These are phyloP conservation scores for Volucella inanis DNA, from an alignment of 2,888 invertebrate genomes.

Conservation along the genomic window DNA sequence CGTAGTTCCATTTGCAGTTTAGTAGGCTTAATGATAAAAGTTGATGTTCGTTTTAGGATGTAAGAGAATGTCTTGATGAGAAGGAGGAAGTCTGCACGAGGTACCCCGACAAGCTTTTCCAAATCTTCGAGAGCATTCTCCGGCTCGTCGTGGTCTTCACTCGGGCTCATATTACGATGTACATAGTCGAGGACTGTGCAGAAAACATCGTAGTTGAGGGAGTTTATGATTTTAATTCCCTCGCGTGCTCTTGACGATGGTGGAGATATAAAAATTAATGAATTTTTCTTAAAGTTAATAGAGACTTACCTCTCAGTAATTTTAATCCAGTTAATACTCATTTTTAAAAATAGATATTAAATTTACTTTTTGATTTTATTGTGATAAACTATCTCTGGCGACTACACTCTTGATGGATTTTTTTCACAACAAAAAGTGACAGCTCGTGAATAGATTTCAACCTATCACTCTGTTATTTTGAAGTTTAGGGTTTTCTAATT, in stretches of 20 bases:
- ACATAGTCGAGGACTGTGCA: conserved; percentile 82
- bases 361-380: not conserved
- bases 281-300: not conserved
- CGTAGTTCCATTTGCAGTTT: conserved; percentile 84
- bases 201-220: conserved; percentile 81
- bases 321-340: conserved; percentile 80
- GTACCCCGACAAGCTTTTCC: conserved; percentile 81
- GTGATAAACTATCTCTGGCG: not conserved
- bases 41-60: conserved; percentile 84
- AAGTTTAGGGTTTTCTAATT: too few species aligned
- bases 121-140: conserved; percentile 82
- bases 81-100: conserved; percentile 80
- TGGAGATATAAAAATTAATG: too few species aligned
- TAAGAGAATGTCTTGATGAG: conserved; percentile 83
- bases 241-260: conserved; percentile 80
- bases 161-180: conserved; percentile 82
- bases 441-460: not conserved
- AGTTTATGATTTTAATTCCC: conserved; percentile 83
- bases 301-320: conserved; percentile 79
- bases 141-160: conserved; percentile 77
- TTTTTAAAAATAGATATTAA: conserved; percentile 57
- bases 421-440: conserved; percentile 48
- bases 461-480: not conserved
- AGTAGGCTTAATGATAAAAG: conserved; percentile 85
- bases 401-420: not conserved